Evolutionary conservation across 92 coral and sea anemone genomes (phyloP), one percentile per base, ranked within the genome.

Genomic region (Heliopora coerulea): DNA sequence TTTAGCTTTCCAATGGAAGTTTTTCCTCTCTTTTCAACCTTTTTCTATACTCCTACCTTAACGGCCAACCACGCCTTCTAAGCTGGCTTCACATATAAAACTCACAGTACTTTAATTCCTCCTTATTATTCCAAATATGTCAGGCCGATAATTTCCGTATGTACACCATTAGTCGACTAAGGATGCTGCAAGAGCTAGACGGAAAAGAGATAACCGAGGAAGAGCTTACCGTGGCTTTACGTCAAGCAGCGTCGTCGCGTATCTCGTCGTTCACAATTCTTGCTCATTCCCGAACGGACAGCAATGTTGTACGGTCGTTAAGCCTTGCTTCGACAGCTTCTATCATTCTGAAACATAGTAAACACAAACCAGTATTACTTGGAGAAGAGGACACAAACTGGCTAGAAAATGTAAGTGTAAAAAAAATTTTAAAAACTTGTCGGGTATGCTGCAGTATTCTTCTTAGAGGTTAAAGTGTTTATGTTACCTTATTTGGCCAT

Each of bases 221-320:
- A 15, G 97, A 92, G 54, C 87, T 82, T 64, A 85, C 96, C 19
- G 54, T 84, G 28, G 85, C 97, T 6, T 70, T 92, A 23, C 91
- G 91, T 42, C 86, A 85, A 85, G 97, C 97, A 9, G 97, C 97
- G 13, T 89, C 96, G 3, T 92, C 97, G 0, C 78, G 97, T 31
- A 91, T 91, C 46, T 87, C 97, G 30, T 80, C 96, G 6, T 92
- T 89, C 65, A 89, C 97, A 6, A 83, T 92, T 40, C 89, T 89
- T 2, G 97, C 97, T 57, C 97, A 89, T 67, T 83, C 97, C 37
- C 88, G 97, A 18, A 92, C 97, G 39, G 93, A 92, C 74, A 87
- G 85, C 57, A 84, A 73, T 59, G 82, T 83, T 32, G 90, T 91
- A 15, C 89, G 91, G 31, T 81, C 96, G 20, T 65, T 92, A 40